Conservation (phyloP, 2,113 vertebrate species). For the human region DNA sequence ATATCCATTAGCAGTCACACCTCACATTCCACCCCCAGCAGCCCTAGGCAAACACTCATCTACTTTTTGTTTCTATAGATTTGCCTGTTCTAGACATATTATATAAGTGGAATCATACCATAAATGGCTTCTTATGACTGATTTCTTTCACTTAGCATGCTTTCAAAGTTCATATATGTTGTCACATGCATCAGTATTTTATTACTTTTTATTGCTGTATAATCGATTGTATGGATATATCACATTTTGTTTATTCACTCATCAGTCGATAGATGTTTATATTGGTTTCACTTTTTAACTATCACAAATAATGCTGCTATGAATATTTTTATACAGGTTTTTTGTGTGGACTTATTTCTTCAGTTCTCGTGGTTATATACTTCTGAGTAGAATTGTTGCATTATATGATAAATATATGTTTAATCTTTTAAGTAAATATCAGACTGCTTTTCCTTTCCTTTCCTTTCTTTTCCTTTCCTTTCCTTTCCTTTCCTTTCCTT, state of each 20-base stretch:
- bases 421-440: neutral
- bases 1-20: neutral
- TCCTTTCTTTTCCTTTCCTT: no score
- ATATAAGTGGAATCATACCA: neutral
- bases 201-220: conserved; percentile 7
- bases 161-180: neutral
- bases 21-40: neutral
- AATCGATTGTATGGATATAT: neutral
- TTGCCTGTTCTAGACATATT: neutral
- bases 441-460: neutral
- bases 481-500: no score
- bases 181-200: neutral
- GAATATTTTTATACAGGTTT: neutral
- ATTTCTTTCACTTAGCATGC: neutral
- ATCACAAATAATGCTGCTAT: neutral
- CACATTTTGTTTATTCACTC: neutral
- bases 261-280: neutral
- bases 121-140: neutral
- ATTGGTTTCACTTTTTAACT: neutral
- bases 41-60: neutral
- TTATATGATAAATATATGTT: neutral
- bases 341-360: neutral
- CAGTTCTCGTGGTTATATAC: neutral
- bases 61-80: neutral
- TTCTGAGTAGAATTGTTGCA: neutral